Base-by-base conservation (phyloP, 1,140 invertebrate genomes). In the Magallana gigas region DNA sequence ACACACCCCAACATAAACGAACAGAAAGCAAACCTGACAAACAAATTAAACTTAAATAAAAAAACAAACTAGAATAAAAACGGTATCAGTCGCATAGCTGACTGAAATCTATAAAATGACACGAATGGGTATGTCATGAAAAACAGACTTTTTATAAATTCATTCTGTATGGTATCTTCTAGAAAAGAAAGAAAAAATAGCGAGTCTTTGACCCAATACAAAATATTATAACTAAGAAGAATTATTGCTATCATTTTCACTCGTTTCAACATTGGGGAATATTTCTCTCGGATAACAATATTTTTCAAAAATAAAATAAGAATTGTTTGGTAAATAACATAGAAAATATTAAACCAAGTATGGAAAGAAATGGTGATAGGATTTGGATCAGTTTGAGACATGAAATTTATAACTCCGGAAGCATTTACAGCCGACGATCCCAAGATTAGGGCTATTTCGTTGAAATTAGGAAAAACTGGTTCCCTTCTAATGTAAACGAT, bases 81-180 rank as follows among this genome's bases (percentile, higher is more conserved):
- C 7, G 56, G 57, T 57, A 57, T 23, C 58, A 57, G 16, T 83
- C 82, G 57, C 82, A 83, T 83, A 12, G 68, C 68, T 5, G 68
- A 76, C 14, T 76, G 68, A 76, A 76, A 76, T 76, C 68, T 76
- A 29, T 29, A 76, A 76, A 76, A 76, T 36, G 68, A 76, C 23
- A 12, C 23, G 36, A 76, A 29, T 11, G 68, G 68, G 9, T 76
- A 76, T 1, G 36, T 11, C 12, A 76, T 1, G 23, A 76, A 76
- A 76, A 76, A 76, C 11, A 76, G 14, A 18, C 23, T 76, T 12
- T 12, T 36, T 29, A 23, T 12, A 76, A 76, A 76, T 2, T 76
- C 9, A 9, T 29, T 76, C 14, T 12, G 68, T 11, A 76, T 76
- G 1, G 9, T 29, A 76, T 1, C 9, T 76, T 76, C 23, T 11